A percentile compares a stretch with the other conserved stretches of the same genome.
Evolutionary conservation across 2,113 vertebrate genomes (phyloP).

Genomic region (Microtus montanus): DNA sequence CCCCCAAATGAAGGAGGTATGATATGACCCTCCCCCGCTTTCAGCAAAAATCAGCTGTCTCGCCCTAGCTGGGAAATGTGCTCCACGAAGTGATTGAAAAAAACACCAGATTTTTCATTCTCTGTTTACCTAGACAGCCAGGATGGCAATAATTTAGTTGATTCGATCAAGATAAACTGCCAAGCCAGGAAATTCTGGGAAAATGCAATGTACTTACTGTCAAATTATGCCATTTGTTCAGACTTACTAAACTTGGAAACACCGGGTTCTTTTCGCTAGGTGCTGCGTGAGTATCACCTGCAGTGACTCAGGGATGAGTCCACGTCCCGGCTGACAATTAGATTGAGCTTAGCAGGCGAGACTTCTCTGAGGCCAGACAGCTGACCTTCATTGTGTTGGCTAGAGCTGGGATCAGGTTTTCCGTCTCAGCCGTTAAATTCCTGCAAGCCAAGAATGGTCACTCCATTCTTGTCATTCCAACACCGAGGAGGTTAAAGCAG

Average conservation of each 20-base stretch:
- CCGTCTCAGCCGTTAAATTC: conserved; percentile 14
- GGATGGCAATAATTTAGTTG: background rate
- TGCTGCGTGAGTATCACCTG: background rate
- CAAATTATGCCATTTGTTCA: conserved; percentile 51
- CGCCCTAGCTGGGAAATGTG: background rate
- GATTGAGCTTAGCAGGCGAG: background rate
- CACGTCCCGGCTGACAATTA: background rate
- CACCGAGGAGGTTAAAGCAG: background rate
- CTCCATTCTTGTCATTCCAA: background rate
- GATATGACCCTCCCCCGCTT: background rate
- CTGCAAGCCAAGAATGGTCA: background rate
- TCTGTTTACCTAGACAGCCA: background rate
- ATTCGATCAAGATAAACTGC: background rate
- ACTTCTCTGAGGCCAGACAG: background rate
- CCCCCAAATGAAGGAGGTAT: background rate
- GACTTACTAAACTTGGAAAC: conserved; percentile 40
- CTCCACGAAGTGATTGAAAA: background rate
- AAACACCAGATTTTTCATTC: background rate
- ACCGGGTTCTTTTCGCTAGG: conserved; percentile 15
- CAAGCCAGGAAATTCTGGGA: conserved; percentile 46
- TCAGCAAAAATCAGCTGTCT: background rate
- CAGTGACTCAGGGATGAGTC: background rate
- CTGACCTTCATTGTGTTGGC: background rate
- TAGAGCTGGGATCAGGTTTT: background rate
- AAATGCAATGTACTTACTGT: background rate